Percentiles rank a stretch among this genome's conserved stretches.
phyloP scores from a whole-genome alignment of 2,797 vertebrate species.

The Sebastes steindachneri region DNA sequence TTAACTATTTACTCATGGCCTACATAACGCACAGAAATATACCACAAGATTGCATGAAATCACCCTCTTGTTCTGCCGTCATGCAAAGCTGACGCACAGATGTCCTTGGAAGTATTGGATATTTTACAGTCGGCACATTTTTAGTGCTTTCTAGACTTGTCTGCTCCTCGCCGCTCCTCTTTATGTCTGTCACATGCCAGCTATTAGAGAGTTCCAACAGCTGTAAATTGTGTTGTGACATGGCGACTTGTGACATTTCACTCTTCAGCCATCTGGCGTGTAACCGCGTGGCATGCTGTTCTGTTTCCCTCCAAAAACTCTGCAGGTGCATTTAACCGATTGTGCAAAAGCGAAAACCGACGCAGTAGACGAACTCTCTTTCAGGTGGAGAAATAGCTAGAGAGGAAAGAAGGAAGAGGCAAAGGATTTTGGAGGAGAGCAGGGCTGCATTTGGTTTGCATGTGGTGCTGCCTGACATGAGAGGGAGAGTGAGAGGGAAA shows the following conservation, averaged over 20 bases:
- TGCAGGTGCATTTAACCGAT: not conserved
- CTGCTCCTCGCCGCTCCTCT: not conserved
- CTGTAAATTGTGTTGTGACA: constrained; percentile 49
- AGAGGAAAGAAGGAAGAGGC: not conserved
- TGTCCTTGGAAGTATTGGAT: not conserved
- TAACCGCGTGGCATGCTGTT: constrained; percentile 10
- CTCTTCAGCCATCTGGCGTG: constrained; percentile 32
- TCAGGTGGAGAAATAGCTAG: not conserved
- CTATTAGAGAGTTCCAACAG: not conserved
- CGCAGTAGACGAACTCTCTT: not conserved
- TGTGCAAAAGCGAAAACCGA: not conserved
- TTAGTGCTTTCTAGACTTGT: not conserved
- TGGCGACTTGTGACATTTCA: constrained; percentile 47
- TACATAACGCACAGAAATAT: constrained; percentile 61
- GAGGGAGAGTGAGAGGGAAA: constrained; percentile 66
- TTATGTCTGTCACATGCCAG: not conserved
- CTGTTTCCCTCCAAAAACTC: constrained; percentile 24
- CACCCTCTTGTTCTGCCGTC: not conserved
- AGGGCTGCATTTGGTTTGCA: constrained; percentile 84
- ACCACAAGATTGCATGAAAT: not conserved
- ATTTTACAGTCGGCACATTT: not conserved
- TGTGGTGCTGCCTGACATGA: constrained; percentile 85
- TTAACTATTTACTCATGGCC: constrained; percentile 74
- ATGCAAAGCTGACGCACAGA: not conserved
- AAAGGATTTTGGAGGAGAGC: constrained; percentile 67